Percentiles rank a stretch among this genome's conserved stretches.
Evolutionary conservation across 2,888 invertebrate species (phyloP).

Genomic region (Leptinotarsa haldemani): DNA sequence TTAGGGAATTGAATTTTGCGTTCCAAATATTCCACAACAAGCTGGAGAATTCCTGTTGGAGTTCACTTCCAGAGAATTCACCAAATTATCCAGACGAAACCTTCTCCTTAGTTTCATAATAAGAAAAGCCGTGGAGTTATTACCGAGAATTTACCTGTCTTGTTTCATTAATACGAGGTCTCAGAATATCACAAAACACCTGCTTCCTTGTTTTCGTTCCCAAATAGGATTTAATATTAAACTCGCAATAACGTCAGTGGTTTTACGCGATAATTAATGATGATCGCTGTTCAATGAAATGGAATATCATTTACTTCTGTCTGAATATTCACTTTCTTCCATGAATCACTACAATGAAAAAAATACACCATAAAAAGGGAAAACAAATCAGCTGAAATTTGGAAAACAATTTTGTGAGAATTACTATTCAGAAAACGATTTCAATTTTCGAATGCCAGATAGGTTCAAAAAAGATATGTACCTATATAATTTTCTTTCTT

Average conservation of each 20-base stretch:
- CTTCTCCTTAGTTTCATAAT: background rate
- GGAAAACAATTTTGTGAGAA: too few relatives aligned
- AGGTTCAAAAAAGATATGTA: too few relatives aligned
- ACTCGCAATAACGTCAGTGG: background rate
- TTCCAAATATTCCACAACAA: background rate
- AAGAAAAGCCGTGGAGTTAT: background rate
- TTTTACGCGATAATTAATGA: background rate
- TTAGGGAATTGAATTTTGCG: background rate
- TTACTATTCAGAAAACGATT: too few relatives aligned
- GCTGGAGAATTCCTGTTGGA: background rate
- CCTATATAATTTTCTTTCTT: too few relatives aligned
- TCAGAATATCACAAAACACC: background rate
- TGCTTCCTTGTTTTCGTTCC: conserved; percentile 1
- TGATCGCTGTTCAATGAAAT: background rate
- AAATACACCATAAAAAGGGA: too few relatives aligned
- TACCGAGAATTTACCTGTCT: background rate
- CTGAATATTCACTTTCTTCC: background rate
- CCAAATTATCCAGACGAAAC: background rate
- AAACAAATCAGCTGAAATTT: too few relatives aligned
- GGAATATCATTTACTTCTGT: background rate
- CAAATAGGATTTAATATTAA: background rate
- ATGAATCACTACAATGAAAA: too few relatives aligned
- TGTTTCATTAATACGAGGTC: conserved; percentile 1
- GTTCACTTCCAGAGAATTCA: background rate
- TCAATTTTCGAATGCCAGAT: too few relatives aligned